phyloP scores from a whole-genome alignment of 2,113 vertebrate genomes.

The Mormyrus lacerda region DNA sequence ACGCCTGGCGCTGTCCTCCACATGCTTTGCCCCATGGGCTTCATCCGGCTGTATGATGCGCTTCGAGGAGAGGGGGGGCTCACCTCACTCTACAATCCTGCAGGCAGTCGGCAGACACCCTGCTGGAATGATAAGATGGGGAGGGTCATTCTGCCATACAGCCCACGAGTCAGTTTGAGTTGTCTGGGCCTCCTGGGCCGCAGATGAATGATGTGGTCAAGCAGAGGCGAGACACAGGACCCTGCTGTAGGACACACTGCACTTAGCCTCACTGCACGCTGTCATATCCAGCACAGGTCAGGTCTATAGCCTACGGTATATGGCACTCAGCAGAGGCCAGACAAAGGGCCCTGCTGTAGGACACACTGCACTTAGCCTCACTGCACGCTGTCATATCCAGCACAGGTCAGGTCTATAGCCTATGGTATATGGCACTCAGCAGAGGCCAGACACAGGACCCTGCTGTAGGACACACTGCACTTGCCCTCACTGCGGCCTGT shows the following conservation, averaged over 20 bases:
- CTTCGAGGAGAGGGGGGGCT: neutral
- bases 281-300: neutral
- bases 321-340: neutral
- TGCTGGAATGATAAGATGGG: neutral
- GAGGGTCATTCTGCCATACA: neutral
- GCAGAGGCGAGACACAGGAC: neutral
- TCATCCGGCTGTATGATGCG: neutral
- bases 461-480: no score
- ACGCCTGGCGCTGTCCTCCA: neutral
- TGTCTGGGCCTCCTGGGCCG: neutral
- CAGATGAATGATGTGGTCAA: neutral
- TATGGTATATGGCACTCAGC: no score
- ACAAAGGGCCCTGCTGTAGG: neutral
- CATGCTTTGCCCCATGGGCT: neutral
- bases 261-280: neutral
- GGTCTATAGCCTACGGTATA: neutral
- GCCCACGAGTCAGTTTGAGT: neutral
- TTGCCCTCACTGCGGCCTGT: neutral
- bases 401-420: neutral
- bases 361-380: neutral
- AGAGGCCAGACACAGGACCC: no score
- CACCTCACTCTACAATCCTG: neutral
- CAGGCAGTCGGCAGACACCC: neutral
- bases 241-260: neutral
- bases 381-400: neutral